Conservation (phyloP, 2,888 invertebrate species). For the Pachydiplax longipennis region DNA sequence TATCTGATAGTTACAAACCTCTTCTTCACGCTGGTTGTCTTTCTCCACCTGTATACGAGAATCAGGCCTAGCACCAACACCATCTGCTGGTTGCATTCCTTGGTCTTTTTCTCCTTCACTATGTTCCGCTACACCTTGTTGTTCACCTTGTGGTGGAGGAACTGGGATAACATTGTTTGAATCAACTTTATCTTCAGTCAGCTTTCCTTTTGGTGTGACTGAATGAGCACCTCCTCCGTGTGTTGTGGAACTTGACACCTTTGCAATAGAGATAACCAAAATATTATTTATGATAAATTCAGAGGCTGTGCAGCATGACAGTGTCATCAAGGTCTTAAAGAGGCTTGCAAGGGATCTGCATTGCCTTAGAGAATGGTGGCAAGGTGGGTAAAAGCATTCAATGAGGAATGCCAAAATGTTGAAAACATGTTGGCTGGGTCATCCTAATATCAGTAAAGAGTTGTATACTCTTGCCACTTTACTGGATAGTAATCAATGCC, state of each 20-base stretch:
- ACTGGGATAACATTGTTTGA: constrained; percentile 40
- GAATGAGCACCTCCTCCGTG: constrained; percentile 9
- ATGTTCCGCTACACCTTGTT: not conserved
- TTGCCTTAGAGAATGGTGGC: no score
- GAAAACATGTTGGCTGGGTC: no score
- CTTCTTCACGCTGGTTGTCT: not conserved
- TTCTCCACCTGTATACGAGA: not conserved
- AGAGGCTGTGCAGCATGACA: no score
- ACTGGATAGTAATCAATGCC: no score
- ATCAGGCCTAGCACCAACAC: constrained; percentile 10
- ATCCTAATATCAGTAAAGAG: no score
- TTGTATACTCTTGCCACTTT: no score
- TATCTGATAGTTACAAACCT: not conserved
- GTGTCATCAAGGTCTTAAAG: no score
- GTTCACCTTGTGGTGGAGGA: constrained; percentile 33
- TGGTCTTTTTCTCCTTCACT: constrained; percentile 17
- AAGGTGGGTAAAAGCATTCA: no score
- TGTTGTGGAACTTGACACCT: constrained; percentile 26
- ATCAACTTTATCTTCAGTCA: not conserved
- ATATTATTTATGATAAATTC: no score
- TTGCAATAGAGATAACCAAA: not conserved
- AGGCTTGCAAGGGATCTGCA: no score
- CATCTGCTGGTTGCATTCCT: not conserved
- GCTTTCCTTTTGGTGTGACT: constrained; percentile 22
- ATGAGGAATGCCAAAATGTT: no score